Evolutionary conservation across 2,113 vertebrate species (phyloP).

Genomic region (Caloenas nicobarica): DNA sequence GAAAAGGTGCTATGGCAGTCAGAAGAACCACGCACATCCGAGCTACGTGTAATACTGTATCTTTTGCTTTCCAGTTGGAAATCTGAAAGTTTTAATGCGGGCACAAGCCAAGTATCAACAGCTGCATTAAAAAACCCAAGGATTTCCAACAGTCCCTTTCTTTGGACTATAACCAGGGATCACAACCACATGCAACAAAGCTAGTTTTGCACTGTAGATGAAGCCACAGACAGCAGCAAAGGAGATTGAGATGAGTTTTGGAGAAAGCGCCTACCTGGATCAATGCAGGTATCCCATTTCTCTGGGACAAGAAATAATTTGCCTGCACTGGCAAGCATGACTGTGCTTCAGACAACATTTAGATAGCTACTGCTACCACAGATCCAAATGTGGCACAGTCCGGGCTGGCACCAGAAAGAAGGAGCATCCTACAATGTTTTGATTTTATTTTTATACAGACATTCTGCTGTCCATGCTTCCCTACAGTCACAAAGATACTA

Average conservation of each 20-base stretch:
- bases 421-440: constrained; percentile 20
- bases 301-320: not conserved
- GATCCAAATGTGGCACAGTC: not conserved
- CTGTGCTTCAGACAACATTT: constrained; percentile 10
- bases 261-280: not conserved
- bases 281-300: not conserved
- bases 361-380: not conserved
- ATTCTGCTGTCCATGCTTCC: constrained; percentile 56
- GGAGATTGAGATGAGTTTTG: not conserved
- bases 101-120: not conserved
- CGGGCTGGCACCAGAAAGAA: constrained; percentile 15
- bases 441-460: constrained; percentile 31
- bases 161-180: constrained; percentile 27
- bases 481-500: constrained; percentile 53
- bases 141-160: constrained; percentile 12
- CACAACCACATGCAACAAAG: constrained; percentile 61
- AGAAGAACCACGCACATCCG: not conserved
- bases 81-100: constrained; percentile 35
- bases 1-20: not conserved
- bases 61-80: constrained; percentile 15
- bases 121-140: constrained; percentile 12
- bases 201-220: constrained; percentile 60
- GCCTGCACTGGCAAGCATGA: not conserved
- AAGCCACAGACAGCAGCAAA: constrained; percentile 60
- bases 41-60: not conserved